Evolutionary conservation across 2,888 invertebrate genomes (phyloP).

Genomic region (Lamellibrachia columna): DNA sequence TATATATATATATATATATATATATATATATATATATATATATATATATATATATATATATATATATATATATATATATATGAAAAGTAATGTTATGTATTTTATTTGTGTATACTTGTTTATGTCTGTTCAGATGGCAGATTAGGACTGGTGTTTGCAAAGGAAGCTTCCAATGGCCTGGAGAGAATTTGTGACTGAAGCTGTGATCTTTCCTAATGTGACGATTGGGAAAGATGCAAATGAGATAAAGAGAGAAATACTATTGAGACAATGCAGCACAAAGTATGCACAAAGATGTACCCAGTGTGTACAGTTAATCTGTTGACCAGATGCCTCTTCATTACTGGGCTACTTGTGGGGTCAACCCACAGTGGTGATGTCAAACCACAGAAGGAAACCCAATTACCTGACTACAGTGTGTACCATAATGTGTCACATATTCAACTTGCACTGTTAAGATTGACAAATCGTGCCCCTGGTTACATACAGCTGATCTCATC

Average conservation of each 20-base stretch:
- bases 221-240: background rate
- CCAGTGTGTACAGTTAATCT: background rate
- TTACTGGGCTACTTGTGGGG: background rate
- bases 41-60: no score
- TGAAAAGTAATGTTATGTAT: background rate
- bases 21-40: no score
- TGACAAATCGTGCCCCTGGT: slow-evolving; percentile 45
- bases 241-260: background rate
- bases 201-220: background rate
- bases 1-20: no score
- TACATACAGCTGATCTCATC: slow-evolving; percentile 46
- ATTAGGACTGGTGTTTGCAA: background rate
- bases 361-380: slow-evolving; percentile 45
- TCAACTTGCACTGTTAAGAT: slow-evolving; percentile 40
- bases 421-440: slow-evolving; percentile 51
- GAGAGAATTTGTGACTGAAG: background rate
- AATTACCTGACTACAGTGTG: slow-evolving; percentile 54
- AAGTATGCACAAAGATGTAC: background rate
- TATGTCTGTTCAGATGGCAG: background rate
- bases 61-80: no score
- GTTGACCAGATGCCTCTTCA: background rate
- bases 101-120: background rate
- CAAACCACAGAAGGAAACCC: slow-evolving; percentile 54
- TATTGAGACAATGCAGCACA: background rate
- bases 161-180: background rate